Evolutionary conservation across 2,113 vertebrate species (phyloP).

Genomic region (Calypte anna): DNA sequence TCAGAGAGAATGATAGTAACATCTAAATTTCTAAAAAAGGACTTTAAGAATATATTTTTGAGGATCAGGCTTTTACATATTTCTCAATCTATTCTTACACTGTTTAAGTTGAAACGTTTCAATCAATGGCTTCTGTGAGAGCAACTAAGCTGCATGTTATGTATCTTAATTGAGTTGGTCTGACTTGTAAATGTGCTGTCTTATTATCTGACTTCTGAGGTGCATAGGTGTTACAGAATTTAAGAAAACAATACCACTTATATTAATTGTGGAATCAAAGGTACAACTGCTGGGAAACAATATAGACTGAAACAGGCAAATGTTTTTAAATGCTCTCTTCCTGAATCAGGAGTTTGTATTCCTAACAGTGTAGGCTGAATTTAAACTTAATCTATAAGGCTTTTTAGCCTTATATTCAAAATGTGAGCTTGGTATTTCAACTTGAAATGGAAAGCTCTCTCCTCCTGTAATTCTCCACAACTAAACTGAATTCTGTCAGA

Average conservation of each 20-base stretch:
- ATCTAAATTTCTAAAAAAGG: neutral
- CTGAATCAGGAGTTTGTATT: neutral
- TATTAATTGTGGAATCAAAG: neutral
- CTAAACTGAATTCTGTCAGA: neutral
- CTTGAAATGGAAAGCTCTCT: neutral
- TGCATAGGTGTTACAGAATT: neutral
- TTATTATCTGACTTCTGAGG: neutral
- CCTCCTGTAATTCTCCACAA: neutral
- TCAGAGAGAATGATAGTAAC: neutral
- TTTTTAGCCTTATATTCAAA: neutral
- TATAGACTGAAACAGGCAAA: neutral
- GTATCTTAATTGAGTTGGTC: neutral
- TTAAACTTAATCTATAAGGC: neutral
- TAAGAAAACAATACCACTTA: neutral
- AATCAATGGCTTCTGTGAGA: neutral
- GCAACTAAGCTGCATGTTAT: neutral
- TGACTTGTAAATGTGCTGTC: neutral
- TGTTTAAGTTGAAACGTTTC: neutral
- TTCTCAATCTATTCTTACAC: neutral
- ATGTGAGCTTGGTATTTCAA: neutral
- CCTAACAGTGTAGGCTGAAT: neutral
- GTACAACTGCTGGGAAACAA: neutral
- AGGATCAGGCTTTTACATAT: neutral
- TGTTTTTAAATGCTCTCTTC: neutral
- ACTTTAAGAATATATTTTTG: neutral